Base-by-base conservation (phyloP, 2,797 vertebrate species). In the Rallus crepitans region DNA sequence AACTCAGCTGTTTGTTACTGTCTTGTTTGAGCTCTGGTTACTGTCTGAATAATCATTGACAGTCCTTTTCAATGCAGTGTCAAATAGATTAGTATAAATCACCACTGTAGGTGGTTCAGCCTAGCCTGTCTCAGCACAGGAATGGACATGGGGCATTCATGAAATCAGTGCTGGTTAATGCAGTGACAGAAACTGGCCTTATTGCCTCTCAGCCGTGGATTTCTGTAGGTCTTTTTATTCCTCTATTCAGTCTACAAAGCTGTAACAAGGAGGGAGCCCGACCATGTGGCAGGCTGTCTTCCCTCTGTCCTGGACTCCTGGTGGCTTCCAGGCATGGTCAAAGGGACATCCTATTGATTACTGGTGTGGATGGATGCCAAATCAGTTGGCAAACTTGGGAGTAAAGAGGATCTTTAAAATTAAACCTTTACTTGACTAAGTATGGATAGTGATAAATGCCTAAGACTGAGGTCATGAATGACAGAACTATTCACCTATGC, bases 401-500 rank as follows among this genome's bases (percentile, higher is more conserved):
- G 27, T 72, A 73, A 42, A 0, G 3, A 47, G 12, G 25, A 82
- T 23, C 14, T 63, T 16, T 7, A 35, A 87, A 82, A 91, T 60
- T 24, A 89, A 94, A 70, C n/a, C 40, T 81, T 64, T 30, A 12
- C 31, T 84, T 81, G 35, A 18, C 15, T 53, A 55, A 48, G 12
- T 35, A 12, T 9, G 28, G 77, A 17, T 16, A 35, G 55, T 56
- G 84, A 1, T 61, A 71, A 90, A 21, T 37, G 27, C 72, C 82
- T 5, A 12, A 70, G 53, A 39, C 27, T 31, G 79, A 94, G 87
- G 73, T 93, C 45, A 24, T 17, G 39, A 93, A 53, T 84, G 85
- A 65, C 37, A n/a, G 56, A 88, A 59, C 16, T 50, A 10, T 48
- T 94, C 64, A 86, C 56, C 60, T 93, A 19, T 76, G 71, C 37